Evolutionary conservation across 2,797 vertebrate species (phyloP), one percentile per base, ranked within the genome.

Genomic region (Heterohyrax brucei): DNA sequence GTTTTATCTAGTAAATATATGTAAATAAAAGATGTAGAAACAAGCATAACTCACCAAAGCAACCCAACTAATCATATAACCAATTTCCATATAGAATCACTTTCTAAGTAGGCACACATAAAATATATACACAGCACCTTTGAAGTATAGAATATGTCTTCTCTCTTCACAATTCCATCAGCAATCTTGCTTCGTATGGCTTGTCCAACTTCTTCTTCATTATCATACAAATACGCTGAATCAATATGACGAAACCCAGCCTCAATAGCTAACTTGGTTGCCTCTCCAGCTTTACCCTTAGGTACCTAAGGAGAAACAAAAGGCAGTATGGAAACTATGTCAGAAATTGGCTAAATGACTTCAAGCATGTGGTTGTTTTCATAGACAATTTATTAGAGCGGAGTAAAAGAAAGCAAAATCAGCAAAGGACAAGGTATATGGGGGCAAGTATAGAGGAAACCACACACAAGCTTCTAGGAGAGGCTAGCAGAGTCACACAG

Each of bases 131-230:
- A 48, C 39, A 76, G 0, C 70, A 99, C 98, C 99, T 99, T 99
- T 95, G 98, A 99, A 94, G 99, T 98, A 1, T 98, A 56, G 21
- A 99, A 99, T 4, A 99, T 96, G 1, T 99, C 98, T 26, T 99
- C 98, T 93, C 97, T 77, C 86, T 98, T 99, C 59, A 99, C 98
- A n/a, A 73, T 75, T 2, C 97, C 98, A 62, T 98, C 97, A 18
- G 98, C 89, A 12, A 97, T 98, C 98, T 98, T 98, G 5, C 97
- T 94, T 8, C 5, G 0, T 24, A 99, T 97, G 0, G 97, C 99
- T 1, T 96, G 97, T 5, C 98, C 97, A 0, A 98, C 98, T 12
- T 99, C 98, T 0, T 85, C 80, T 97, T 99, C 98, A 0, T 99
- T 99, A 80, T 97, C 3, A 76, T 99, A 99, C 7, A 97, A 0